Conservation (phyloP, 2,113 vertebrate genomes). For the Capricornis sumatraensis region DNA sequence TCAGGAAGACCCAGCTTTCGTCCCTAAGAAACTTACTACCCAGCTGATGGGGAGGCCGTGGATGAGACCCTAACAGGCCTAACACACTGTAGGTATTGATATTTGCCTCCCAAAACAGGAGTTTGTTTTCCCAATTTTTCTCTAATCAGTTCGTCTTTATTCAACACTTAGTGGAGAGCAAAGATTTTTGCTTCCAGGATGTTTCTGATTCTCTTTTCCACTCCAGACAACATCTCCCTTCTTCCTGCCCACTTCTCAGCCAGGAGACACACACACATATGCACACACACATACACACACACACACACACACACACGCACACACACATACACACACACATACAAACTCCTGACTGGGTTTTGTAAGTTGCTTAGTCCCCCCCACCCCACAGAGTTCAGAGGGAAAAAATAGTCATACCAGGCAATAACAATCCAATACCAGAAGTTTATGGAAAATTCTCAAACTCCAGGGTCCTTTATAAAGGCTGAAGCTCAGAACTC, state of each 20-base stretch:
- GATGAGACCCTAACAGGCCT: rapidly evolving
- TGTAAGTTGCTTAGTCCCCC: neutral
- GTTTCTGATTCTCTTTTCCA: neutral
- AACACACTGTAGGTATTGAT: neutral
- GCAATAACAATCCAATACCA: neutral
- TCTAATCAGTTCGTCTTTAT: neutral
- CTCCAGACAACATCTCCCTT: neutral
- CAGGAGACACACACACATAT: neutral
- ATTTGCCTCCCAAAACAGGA: neutral
- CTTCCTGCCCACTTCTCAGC: neutral
- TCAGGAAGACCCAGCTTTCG: neutral
- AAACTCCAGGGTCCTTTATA: neutral
- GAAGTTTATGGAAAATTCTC: constrained; percentile 4
- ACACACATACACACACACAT: neutral
- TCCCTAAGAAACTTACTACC: neutral
- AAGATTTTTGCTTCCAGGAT: neutral
- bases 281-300: neutral
- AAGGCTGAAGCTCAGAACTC: neutral
- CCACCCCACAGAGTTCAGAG: neutral
- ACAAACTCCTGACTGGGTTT: neutral
- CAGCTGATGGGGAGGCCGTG: neutral
- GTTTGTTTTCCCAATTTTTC: neutral
- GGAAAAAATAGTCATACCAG: neutral
- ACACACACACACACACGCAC: too few species aligned
- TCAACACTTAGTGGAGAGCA: neutral